phyloP scores from a whole-genome alignment of 2,797 vertebrate genomes.

The Okamejei kenojei region DNA sequence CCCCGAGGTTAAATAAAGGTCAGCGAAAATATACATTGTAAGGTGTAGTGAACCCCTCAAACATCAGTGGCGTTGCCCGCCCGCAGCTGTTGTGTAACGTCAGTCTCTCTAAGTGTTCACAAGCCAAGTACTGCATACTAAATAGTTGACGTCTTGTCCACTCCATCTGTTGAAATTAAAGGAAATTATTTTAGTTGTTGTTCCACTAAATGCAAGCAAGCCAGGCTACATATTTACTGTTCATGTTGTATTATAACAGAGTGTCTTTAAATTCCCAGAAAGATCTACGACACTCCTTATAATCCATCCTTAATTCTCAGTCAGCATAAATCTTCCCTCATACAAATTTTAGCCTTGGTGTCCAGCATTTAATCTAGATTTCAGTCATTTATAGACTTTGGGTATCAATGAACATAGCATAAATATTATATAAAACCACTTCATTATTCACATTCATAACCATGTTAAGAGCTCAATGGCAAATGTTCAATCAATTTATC shows the following conservation, averaged over 20 bases:
- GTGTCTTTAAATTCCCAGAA: no score
- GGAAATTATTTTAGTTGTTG: slow-evolving; percentile 37
- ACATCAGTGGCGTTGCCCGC: slow-evolving; percentile 34
- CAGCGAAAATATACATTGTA: slow-evolving; percentile 30
- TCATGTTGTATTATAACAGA: no score
- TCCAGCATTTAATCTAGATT: neutral
- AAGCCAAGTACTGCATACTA: slow-evolving; percentile 44
- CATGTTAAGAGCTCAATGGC: neutral
- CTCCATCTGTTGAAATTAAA: slow-evolving; percentile 70
- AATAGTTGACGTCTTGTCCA: slow-evolving; percentile 91
- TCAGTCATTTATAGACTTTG: neutral
- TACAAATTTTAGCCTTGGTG: neutral
- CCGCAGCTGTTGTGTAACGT: slow-evolving; percentile 35
- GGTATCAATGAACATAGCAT: neutral
- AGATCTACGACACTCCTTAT: no score
- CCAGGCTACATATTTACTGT: neutral
- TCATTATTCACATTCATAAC: neutral
- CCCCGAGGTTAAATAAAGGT: slow-evolving; percentile 37
- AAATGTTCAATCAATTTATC: neutral
- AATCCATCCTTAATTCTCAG: neutral
- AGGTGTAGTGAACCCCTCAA: slow-evolving; percentile 31
- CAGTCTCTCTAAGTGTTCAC: slow-evolving; percentile 36
- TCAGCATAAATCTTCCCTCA: neutral
- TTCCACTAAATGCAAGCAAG: neutral
- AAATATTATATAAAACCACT: neutral